These are phyloP conservation scores for Maniola jurtina DNA, from an alignment of 1,140 invertebrate species.

Conservation along the genomic window DNA sequence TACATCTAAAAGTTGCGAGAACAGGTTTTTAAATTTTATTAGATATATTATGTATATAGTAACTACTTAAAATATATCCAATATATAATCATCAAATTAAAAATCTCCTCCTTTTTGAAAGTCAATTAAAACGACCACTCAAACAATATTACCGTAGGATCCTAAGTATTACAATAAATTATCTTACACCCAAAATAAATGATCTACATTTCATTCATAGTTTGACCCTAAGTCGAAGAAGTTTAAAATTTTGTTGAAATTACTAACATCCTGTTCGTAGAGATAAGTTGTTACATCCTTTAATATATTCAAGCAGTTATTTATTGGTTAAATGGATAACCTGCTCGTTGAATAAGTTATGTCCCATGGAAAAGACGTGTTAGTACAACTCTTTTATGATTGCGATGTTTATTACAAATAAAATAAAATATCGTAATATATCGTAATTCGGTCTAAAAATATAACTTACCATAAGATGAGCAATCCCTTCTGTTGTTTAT, in stretches of 20 bases:
- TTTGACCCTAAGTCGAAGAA: too few relatives aligned
- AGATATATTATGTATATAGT: too few relatives aligned
- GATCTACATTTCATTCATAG: too few relatives aligned
- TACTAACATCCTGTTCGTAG: conserved; percentile 16
- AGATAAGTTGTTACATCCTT: conserved; percentile 26
- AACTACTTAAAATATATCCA: too few relatives aligned
- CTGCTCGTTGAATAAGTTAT: conserved; percentile 3
- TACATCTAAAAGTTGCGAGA: too few relatives aligned
- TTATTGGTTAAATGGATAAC: conserved; percentile 14
- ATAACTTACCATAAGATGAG: background rate
- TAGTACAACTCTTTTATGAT: background rate
- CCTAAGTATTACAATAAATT: too few relatives aligned
- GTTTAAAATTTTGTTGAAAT: background rate
- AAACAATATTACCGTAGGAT: too few relatives aligned
- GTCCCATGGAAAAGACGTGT: background rate
- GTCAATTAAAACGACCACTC: too few relatives aligned
- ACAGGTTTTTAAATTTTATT: too few relatives aligned
- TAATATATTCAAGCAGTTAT: conserved; percentile 16
- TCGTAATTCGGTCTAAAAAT: background rate
- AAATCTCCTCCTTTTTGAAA: too few relatives aligned
- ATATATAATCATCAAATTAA: too few relatives aligned
- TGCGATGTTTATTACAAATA: background rate
- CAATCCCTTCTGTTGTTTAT: background rate
- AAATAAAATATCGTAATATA: background rate
- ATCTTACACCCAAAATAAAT: too few relatives aligned